phyloP scores from a whole-genome alignment of 2,113 vertebrate genomes.

The Oncorhynchus keta region DNA sequence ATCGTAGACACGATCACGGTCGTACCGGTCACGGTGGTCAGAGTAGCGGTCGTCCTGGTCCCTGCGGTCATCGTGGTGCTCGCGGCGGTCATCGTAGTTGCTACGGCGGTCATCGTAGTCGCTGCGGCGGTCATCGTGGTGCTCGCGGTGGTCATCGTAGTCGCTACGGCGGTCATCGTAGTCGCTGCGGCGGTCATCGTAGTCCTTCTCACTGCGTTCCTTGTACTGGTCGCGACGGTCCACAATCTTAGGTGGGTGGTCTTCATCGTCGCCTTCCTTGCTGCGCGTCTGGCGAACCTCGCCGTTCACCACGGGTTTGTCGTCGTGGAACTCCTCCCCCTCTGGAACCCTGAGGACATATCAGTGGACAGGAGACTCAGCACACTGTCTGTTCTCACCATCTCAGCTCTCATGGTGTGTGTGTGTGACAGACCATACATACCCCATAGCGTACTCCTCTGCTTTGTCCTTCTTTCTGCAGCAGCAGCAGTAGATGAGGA shows the following conservation, averaged over 20 bases:
- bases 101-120: slow-evolving; percentile 15
- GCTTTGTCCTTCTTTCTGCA: slow-evolving; percentile 40
- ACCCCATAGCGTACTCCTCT: slow-evolving; percentile 63
- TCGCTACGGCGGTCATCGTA: neutral
- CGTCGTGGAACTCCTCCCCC: slow-evolving; percentile 29
- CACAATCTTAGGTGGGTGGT: neutral
- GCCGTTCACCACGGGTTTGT: slow-evolving; percentile 14
- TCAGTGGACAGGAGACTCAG: slow-evolving; percentile 6
- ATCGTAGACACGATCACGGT: neutral
- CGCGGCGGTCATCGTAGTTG: neutral
- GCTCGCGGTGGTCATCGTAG: neutral
- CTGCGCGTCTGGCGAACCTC: slow-evolving; percentile 23
- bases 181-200: neutral
- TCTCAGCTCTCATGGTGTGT: neutral
- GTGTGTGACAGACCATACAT: neutral
- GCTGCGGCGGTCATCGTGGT: neutral
- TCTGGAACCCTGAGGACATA: slow-evolving; percentile 39
- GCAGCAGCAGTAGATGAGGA: slow-evolving; percentile 63
- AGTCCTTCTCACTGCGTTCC: slow-evolving; percentile 18
- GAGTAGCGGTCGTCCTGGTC: slow-evolving; percentile 12
- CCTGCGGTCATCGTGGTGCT: slow-evolving; percentile 8
- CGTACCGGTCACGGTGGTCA: slow-evolving; percentile 18
- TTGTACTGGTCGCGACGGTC: slow-evolving; percentile 4
- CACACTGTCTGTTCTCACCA: neutral
- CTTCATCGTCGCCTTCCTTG: neutral